Conservation (phyloP, 2,797 vertebrate species). For the Spheniscus humboldti region DNA sequence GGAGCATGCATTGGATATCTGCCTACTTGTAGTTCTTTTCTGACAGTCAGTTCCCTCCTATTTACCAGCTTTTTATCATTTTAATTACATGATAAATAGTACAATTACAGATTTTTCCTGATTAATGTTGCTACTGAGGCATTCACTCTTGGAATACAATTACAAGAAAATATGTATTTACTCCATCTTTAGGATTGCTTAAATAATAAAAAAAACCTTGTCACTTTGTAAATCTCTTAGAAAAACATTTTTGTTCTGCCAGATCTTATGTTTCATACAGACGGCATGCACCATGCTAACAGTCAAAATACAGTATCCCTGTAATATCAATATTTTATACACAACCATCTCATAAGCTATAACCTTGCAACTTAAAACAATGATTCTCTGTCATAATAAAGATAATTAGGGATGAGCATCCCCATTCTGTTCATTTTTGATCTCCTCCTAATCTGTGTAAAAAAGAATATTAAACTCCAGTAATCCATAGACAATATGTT, state of each 20-base stretch:
- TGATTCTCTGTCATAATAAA: constrained; percentile 57
- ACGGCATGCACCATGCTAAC: constrained; percentile 57
- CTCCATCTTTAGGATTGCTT: constrained; percentile 46
- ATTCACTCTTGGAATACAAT: constrained; percentile 44
- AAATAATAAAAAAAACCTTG: constrained; percentile 39
- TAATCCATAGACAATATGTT: constrained; percentile 31
- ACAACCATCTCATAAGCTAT: constrained; percentile 20
- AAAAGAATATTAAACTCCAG: constrained; percentile 22
- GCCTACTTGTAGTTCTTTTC: constrained; percentile 26
- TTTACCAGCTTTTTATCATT: constrained; percentile 24
- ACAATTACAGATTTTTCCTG: constrained; percentile 58
- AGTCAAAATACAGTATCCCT: constrained; percentile 62
- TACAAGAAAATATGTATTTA: constrained; percentile 48
- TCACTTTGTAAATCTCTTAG: constrained; percentile 37
- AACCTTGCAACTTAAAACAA: constrained; percentile 61
- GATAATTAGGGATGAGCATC: constrained; percentile 51
- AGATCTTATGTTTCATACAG: constrained; percentile 62
- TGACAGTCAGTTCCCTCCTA: constrained; percentile 23
- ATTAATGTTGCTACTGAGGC: constrained; percentile 31
- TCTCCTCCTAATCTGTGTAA: constrained; percentile 20
- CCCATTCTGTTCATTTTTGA: constrained; percentile 30
- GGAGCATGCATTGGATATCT: constrained; percentile 11
- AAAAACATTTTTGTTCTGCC: constrained; percentile 63
- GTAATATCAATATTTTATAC: constrained; percentile 62
- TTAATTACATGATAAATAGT: constrained; percentile 54